A percentile compares a stretch with the other conserved stretches of the same genome.
phyloP scores from a whole-genome alignment of 2,113 vertebrate genomes.

The Donacobius atricapilla region DNA sequence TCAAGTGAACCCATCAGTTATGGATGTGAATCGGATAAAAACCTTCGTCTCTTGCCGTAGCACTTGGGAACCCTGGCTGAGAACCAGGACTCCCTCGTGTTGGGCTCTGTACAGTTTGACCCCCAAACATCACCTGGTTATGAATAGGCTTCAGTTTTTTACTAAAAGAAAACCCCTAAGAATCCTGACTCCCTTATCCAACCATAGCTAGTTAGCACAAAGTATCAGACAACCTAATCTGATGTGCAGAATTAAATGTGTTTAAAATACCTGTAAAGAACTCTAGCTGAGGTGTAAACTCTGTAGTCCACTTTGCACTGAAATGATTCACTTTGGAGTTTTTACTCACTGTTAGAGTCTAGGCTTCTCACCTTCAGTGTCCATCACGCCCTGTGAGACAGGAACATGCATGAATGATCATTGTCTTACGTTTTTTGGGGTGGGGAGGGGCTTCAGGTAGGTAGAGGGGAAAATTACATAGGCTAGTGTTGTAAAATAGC shows the following conservation, averaged over 20 bases:
- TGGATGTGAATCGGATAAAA: neutral
- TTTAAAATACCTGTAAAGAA: constrained; percentile 39
- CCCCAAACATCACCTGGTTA: neutral
- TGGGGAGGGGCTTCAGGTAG: constrained; percentile 26
- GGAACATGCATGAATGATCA: constrained; percentile 37
- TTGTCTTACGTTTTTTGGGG: neutral
- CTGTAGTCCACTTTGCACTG: constrained; percentile 50
- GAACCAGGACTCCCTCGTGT: neutral
- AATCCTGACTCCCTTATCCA: neutral
- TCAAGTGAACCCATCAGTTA: constrained; percentile 15
- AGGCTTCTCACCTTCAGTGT: neutral
- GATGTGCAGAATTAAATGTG: constrained; percentile 40
- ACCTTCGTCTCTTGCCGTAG: neutral
- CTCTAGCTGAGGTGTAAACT: constrained; percentile 49
- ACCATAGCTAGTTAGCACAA: constrained; percentile 23
- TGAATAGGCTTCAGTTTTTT: constrained; percentile 3
- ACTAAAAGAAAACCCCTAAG: neutral
- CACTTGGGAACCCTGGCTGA: neutral
- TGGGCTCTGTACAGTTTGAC: constrained; percentile 35
- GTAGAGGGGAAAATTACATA: constrained; percentile 23
- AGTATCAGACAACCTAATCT: neutral
- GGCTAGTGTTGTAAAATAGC: constrained; percentile 58
- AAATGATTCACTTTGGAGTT: constrained; percentile 6
- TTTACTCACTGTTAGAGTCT: constrained; percentile 37
- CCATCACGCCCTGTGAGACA: constrained; percentile 37